phyloP scores from a whole-genome alignment of 2,797 vertebrate species.

The Gadopsis marmoratus region DNA sequence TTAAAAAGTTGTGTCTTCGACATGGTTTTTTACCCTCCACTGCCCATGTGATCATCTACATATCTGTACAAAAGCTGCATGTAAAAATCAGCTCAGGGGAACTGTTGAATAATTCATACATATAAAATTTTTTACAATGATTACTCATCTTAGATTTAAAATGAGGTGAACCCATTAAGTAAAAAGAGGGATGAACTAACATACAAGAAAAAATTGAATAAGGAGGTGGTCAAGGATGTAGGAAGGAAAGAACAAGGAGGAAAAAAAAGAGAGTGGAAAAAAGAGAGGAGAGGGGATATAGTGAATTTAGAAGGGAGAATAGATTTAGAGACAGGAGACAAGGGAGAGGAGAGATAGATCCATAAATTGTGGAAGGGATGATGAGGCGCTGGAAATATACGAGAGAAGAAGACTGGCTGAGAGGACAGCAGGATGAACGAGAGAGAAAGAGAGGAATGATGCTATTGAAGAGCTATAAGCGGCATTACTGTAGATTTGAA shows the following conservation, averaged over 20 bases:
- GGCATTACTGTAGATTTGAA: slow-evolving; percentile 47
- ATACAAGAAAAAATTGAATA: not conserved
- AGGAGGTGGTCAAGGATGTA: not conserved
- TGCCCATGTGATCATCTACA: not conserved
- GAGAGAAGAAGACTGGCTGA: slow-evolving; percentile 46
- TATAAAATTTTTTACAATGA: not conserved
- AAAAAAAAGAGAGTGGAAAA: not conserved
- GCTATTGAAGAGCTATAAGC: slow-evolving; percentile 36
- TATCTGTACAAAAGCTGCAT: not conserved
- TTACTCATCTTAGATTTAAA: not conserved
- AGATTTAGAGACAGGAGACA: slow-evolving; percentile 66
- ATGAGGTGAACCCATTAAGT: not conserved
- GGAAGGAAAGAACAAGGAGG: not conserved
- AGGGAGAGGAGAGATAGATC: slow-evolving; percentile 38
- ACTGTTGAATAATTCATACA: not conserved
- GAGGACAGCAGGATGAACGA: slow-evolving; percentile 45
- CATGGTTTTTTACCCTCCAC: too few relatives aligned
- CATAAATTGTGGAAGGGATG: slow-evolving; percentile 68
- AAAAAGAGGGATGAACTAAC: not conserved
- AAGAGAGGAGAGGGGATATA: slow-evolving; percentile 20
- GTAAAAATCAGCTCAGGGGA: not conserved
- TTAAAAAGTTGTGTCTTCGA: not conserved
- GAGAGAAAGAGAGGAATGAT: slow-evolving; percentile 12
- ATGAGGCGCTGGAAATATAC: slow-evolving; percentile 66
- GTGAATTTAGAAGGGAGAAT: slow-evolving; percentile 51